Percentiles rank a stretch among this genome's conserved stretches.
Conservation (phyloP, 1,140 invertebrate genomes). For the Platorchestia sp. region DNA sequence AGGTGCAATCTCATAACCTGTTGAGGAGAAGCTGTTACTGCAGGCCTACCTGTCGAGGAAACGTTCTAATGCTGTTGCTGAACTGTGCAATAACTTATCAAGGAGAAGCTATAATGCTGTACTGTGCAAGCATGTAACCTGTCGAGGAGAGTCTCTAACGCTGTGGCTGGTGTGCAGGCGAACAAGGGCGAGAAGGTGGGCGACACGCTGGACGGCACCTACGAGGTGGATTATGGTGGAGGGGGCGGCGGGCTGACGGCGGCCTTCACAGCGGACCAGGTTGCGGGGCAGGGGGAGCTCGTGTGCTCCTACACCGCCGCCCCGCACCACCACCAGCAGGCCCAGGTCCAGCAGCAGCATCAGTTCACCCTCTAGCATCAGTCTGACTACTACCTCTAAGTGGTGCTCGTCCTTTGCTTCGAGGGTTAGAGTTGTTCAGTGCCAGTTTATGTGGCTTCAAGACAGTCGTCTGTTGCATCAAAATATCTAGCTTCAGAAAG, state of each 20-base stretch:
- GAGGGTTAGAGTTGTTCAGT: too few relatives aligned
- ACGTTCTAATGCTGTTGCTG: too few relatives aligned
- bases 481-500: too few relatives aligned
- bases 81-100: too few relatives aligned
- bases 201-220: slow-evolving; percentile 38
- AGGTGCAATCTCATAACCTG: too few relatives aligned
- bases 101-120: too few relatives aligned
- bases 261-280: slow-evolving; percentile 49
- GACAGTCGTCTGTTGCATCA: too few relatives aligned
- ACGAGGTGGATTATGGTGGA: slow-evolving; percentile 48
- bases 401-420: not conserved
- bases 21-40: too few relatives aligned
- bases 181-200: slow-evolving; percentile 58
- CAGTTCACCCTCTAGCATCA: slow-evolving; percentile 41
- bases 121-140: too few relatives aligned
- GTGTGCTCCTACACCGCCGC: slow-evolving; percentile 23
- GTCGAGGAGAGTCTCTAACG: not conserved
- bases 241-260: slow-evolving; percentile 5
- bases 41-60: too few relatives aligned
- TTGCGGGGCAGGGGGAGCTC: slow-evolving; percentile 8
- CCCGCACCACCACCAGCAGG: slow-evolving; percentile 33
- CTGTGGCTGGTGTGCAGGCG: not conserved
- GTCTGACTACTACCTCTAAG: not conserved
- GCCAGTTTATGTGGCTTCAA: too few relatives aligned
- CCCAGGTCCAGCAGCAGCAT: slow-evolving; percentile 25